Evolutionary conservation across 1,140 invertebrate genomes (phyloP).

Genomic region (Drosophila pseudoobscura): DNA sequence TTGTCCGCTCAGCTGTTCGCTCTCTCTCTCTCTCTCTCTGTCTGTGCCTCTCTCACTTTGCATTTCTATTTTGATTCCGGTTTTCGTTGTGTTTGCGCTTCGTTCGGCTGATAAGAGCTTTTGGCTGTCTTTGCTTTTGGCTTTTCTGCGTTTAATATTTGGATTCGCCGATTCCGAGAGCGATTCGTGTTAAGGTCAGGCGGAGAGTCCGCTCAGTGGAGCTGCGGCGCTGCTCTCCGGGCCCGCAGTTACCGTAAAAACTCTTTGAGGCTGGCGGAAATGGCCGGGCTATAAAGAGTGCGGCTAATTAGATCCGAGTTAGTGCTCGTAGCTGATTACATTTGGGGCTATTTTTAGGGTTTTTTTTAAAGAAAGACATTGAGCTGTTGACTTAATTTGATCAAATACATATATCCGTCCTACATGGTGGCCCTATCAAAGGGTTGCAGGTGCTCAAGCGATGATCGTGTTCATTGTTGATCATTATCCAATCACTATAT

Average conservation of each 20-base stretch:
- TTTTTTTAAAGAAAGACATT: constrained; percentile 1
- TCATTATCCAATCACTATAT: no score
- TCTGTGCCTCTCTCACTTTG: constrained; percentile 12
- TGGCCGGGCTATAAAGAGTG: constrained; percentile 22
- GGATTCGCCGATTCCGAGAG: constrained; percentile 14
- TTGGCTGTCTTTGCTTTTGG: constrained; percentile 23
- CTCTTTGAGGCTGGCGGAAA: constrained; percentile 43
- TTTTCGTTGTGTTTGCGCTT: constrained; percentile 57
- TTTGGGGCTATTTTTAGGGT: background rate
- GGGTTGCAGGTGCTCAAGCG: background rate
- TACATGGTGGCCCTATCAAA: no score
- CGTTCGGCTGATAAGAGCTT: constrained; percentile 49
- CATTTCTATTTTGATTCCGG: constrained; percentile 71
- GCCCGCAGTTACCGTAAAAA: constrained; percentile 8
- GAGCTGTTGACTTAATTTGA: constrained; percentile 3
- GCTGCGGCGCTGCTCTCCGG: background rate
- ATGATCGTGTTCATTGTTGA: no score
- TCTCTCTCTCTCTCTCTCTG: background rate
- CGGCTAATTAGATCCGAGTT: constrained; percentile 21
- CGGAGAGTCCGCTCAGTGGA: constrained; percentile 12
- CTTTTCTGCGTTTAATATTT: constrained; percentile 18
- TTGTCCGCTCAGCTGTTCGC: constrained; percentile 15
- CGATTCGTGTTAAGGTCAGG: constrained; percentile 36
- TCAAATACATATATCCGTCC: background rate
- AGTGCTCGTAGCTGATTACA: constrained; percentile 12